These are phyloP conservation scores for Anas platyrhynchos DNA, from an alignment of 2,113 vertebrate species.

Conservation along the genomic window DNA sequence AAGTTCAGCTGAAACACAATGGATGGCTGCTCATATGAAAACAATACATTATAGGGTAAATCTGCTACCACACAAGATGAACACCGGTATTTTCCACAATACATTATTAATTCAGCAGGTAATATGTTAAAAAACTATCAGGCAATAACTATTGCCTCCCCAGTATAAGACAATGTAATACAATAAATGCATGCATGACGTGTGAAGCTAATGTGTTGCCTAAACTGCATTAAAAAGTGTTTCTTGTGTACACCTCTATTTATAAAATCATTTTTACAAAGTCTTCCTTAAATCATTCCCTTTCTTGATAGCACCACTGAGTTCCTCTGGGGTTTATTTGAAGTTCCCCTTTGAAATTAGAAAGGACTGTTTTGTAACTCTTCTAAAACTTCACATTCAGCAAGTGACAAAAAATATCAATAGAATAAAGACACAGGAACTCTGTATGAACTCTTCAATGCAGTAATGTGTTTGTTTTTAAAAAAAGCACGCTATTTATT, in stretches of 20 bases:
- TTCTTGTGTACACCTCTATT: background rate
- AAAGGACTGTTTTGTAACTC: constrained; percentile 16
- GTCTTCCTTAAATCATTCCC: background rate
- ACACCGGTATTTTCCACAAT: constrained; percentile 26
- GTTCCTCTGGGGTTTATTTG: constrained; percentile 32
- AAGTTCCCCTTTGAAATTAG: constrained; percentile 55
- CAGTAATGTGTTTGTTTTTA: background rate
- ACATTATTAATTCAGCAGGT: constrained; percentile 57
- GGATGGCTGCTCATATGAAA: constrained; percentile 58
- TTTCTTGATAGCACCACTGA: background rate
- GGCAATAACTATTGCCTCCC: background rate
- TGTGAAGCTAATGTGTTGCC: background rate
- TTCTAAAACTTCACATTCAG: background rate
- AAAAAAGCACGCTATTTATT: background rate
- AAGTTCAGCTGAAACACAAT: constrained; percentile 60
- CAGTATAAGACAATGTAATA: background rate
- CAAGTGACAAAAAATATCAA: constrained; percentile 14
- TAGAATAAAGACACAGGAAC: background rate
- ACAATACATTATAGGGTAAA: constrained; percentile 54
- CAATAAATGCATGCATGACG: background rate
- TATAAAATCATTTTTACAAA: constrained; percentile 2
- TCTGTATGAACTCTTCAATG: background rate
- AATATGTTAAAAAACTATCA: constrained; percentile 29
- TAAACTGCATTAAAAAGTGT: background rate
- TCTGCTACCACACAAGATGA: constrained; percentile 53